Evolutionary conservation across 2,888 invertebrate species (phyloP).

Genomic region (Melinaea marsaeus): DNA sequence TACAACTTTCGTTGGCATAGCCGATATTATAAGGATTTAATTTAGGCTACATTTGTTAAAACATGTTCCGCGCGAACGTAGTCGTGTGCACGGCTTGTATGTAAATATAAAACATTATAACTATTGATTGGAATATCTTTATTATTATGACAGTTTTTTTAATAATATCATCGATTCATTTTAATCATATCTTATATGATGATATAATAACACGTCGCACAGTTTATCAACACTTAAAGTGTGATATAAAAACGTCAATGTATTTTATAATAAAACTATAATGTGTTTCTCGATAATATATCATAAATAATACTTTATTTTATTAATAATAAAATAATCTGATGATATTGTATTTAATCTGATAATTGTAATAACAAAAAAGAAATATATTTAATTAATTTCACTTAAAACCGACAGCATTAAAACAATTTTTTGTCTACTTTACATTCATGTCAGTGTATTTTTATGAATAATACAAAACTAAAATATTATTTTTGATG

Average conservation of each 20-base stretch:
- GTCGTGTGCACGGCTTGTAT: slow-evolving; percentile 43
- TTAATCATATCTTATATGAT: slow-evolving; percentile 13
- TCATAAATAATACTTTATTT: background rate
- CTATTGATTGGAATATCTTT: slow-evolving; percentile 51
- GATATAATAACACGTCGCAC: slow-evolving; percentile 1
- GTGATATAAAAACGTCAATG: background rate
- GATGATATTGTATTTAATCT: background rate
- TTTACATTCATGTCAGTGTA: too few relatives aligned
- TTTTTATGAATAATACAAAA: too few relatives aligned
- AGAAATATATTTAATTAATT: too few relatives aligned
- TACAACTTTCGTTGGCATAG: too few relatives aligned
- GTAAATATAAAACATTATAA: slow-evolving; percentile 41
- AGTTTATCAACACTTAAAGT: background rate
- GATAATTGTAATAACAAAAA: background rate
- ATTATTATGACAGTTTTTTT: slow-evolving; percentile 37
- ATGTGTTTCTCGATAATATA: background rate
- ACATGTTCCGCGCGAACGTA: too few relatives aligned
- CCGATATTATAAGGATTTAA: too few relatives aligned
- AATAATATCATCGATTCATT: slow-evolving; percentile 9
- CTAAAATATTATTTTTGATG: too few relatives aligned
- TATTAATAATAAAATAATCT: background rate
- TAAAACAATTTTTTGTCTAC: too few relatives aligned
- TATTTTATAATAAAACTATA: background rate
- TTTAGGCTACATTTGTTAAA: too few relatives aligned
- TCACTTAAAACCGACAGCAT: too few relatives aligned